These are phyloP conservation scores for Aphidius colemani DNA, from an alignment of 2,888 invertebrate genomes.

Conservation along the genomic window DNA sequence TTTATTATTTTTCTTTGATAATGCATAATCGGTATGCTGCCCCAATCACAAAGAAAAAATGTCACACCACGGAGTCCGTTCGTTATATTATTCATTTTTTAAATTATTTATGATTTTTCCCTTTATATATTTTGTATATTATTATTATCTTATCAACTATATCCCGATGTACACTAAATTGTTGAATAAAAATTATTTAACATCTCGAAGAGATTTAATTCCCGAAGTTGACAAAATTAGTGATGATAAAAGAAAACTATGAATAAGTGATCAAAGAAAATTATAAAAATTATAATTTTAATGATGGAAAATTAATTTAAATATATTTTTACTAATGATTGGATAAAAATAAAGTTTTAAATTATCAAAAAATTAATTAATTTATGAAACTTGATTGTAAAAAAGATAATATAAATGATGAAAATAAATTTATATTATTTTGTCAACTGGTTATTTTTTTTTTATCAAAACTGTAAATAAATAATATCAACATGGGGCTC, in stretches of 20 bases:
- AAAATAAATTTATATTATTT: too few species aligned
- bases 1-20: conserved; percentile 45
- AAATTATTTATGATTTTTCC: conserved; percentile 23
- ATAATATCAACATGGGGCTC: too few species aligned
- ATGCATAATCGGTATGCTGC: conserved; percentile 69
- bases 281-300: too few species aligned
- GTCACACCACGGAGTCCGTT: conserved; percentile 71
- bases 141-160: conserved; percentile 13
- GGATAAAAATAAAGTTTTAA: too few species aligned
- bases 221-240: neutral
- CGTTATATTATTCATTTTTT: conserved; percentile 44
- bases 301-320: too few species aligned
- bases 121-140: conserved; percentile 14
- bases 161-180: conserved; percentile 22
- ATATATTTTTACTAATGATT: too few species aligned
- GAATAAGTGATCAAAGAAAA: too few species aligned
- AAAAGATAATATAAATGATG: too few species aligned
- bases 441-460: too few species aligned
- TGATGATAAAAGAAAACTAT: neutral
- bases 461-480: too few species aligned
- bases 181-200: neutral
- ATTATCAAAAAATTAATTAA: too few species aligned
- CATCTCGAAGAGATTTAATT: neutral
- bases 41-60: conserved; percentile 87
- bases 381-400: too few species aligned